Base-by-base conservation (phyloP, 2,888 invertebrate genomes). In the Griposia aprilina region DNA sequence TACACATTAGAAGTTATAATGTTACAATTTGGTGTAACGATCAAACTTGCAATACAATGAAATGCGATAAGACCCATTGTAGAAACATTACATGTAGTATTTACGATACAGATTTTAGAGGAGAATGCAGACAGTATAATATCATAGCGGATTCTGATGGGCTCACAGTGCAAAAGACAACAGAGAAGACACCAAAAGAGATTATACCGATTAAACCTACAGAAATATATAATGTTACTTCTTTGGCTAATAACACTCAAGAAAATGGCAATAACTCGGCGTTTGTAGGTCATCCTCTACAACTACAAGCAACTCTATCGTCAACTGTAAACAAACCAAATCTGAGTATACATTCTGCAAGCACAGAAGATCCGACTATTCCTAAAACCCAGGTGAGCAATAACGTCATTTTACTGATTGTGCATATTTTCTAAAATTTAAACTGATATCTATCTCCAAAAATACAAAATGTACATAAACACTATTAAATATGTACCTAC, bases 11-110 rank as follows among this genome's bases (percentile, higher is more conserved):
- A 10, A 94, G 90, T 70, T 93, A 92, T 59, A 96, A 95, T 84
- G 93, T 96, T 4, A 95, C 95, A 3, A 93, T 97, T 20, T 95
- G 93, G 94, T 97, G 97, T 87, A 95, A 96, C 89, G 96, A 97
- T 62, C 97, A 97, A 90, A 97, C 94, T 7, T 97, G 97, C 83
- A 97, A 95, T 4, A 97, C 95, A 11, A 94, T 94, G 93, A 95
- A 93, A 84, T 97, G 97, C 84, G 93, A 95, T 79, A 93, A 90
- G 76, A 88, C 87, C 26, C 93, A 93, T 10, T 97, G 97, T 87
- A 92, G 87, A 17, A 96, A 96, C 76, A 89, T 93, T 62, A 95
- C 96, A 13, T 97, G 97, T 86, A 97, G 93, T 81, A 94, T 97
- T 86, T 97, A 97, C 87, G 97, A 97, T 76, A 97, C 97, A 0